Evolutionary conservation across 2,797 vertebrate genomes (phyloP).

Genomic region (Liasis olivaceus): DNA sequence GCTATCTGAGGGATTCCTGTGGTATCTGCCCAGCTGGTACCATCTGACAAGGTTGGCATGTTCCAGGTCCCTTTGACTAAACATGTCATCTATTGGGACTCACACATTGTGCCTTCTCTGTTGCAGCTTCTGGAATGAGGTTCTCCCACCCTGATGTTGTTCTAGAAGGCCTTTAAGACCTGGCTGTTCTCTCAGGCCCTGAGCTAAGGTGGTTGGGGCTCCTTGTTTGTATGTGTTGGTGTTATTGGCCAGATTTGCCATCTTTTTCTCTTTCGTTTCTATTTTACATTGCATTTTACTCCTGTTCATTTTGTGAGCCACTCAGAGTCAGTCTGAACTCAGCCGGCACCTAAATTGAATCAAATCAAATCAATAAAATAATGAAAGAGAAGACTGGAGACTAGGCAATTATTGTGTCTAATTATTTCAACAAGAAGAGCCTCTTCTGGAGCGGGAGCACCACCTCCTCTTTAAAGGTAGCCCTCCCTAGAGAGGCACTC

Average conservation of each 20-base stretch:
- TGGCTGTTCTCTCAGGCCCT: not conserved
- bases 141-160: not conserved
- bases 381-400: not conserved
- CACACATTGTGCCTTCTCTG: not conserved
- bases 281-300: not conserved
- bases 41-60: not conserved
- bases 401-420: not conserved
- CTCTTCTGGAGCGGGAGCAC: not conserved
- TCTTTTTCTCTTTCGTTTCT: not conserved
- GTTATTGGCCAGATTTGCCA: not conserved
- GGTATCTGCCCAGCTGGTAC: not conserved
- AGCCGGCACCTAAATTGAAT: not conserved
- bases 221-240: not conserved
- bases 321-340: not conserved
- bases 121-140: not conserved
- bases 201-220: not conserved
- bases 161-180: not conserved
- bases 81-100: not conserved
- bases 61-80: not conserved
- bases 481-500: not conserved
- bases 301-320: not conserved
- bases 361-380: not conserved
- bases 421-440: not conserved
- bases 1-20: too few species aligned
- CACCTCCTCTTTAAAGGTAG: not conserved